A percentile compares a stretch with the other conserved stretches of the same genome.
These are phyloP conservation scores for Cariama cristata DNA, from an alignment of 2,113 vertebrate genomes.

Conservation along the genomic window DNA sequence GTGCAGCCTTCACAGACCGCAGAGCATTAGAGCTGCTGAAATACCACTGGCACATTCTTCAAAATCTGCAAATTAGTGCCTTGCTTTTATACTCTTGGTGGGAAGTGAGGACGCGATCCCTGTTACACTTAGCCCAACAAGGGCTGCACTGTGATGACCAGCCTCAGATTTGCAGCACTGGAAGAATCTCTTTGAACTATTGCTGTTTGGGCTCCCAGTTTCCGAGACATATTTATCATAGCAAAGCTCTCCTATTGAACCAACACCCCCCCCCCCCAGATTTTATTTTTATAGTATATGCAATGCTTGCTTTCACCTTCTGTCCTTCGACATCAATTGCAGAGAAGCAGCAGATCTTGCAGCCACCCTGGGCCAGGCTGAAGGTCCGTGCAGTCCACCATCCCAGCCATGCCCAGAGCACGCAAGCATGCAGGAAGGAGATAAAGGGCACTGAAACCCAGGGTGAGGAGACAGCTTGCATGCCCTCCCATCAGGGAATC, in stretches of 20 bases:
- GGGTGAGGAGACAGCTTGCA: background rate
- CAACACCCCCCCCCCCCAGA: background rate
- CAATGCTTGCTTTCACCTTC: background rate
- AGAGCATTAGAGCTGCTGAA: constrained; percentile 43
- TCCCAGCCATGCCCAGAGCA: background rate
- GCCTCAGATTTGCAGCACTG: background rate
- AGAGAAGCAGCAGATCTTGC: background rate
- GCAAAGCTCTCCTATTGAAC: background rate
- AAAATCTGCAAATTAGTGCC: background rate
- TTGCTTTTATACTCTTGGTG: background rate
- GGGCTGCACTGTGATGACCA: background rate
- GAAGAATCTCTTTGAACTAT: constrained; percentile 33
- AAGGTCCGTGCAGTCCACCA: background rate
- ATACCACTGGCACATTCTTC: constrained; percentile 47
- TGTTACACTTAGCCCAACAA: background rate
- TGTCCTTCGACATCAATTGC: background rate
- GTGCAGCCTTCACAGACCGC: constrained; percentile 30
- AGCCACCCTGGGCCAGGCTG: background rate
- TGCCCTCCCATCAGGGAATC: background rate
- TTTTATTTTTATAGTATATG: background rate
- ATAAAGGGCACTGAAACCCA: background rate
- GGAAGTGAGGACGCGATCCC: background rate
- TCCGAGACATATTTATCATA: background rate
- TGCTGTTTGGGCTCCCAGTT: background rate
- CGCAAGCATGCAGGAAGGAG: background rate